Base-by-base conservation (phyloP, 2,113 vertebrate species). In the Pimephales promelas region DNA sequence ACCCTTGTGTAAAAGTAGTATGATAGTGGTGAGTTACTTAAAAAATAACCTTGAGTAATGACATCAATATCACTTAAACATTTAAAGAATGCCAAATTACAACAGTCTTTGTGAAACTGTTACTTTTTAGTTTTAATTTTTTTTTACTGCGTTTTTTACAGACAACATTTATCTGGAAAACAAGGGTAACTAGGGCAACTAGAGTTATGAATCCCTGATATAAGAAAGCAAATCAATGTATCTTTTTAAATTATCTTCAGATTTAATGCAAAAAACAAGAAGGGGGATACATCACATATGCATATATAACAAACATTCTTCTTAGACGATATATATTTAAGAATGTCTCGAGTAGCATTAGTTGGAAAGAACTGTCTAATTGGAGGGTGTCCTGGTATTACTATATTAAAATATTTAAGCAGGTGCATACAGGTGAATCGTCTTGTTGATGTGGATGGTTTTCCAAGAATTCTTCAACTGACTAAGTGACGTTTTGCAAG, bases 381-480 rank as follows among this genome's bases (percentile, higher is more conserved):
- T 79, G n/a, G 49, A 68, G 57, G 34, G 10, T 40, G 22, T 62
- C 49, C 2, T 36, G 28, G 71, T 40, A 77, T 84, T 74, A n/a
- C 47, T 52, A 61, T 66, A 75, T 82, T 81, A 16, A 85, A 61
- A 47, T 62, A 78, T 81, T 84, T 10, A 86, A 64, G 84, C 56
- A 79, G 70, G 66, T 78, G 47, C 73, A 54, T 54, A 70, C 72
- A 82, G 64, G 64, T 77, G 57, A 61, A 81, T 83, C 70, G 40
- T 71, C 73, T 71, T 86, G 66, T 82, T 82, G 66, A 85, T 80
- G 64, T 40, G 72, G 66, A 86, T 82, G 86, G 87, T 88, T 84
- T 79, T 70, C 45, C 84, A 66, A 70, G 83, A 89, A 88, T 87
- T 82, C 28, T 61, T 47, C 80, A 84, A 85, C 84, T 64, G 76